Evolutionary conservation across 2,888 invertebrate species (phyloP), one percentile per base, ranked within the genome.

Genomic region (Scelioninae gen. 1): DNA sequence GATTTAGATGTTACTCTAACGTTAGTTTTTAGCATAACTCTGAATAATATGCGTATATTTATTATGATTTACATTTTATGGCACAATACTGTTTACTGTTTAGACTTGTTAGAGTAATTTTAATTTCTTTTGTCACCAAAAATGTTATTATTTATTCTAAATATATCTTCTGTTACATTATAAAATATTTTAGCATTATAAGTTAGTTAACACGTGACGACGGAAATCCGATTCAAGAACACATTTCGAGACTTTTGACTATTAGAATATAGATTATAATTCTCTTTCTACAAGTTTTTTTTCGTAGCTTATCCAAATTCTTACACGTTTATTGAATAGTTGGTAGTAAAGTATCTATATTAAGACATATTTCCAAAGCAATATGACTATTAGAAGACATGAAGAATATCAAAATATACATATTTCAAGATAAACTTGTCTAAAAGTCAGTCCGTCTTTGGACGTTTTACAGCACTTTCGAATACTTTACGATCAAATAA

Each of bases 41-140:
- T 58, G 69, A 55, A 31, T 55, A 68, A 55, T 68, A 55, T 55
- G 55, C 68, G 49, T 31, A 60, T 60, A 71, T 29, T 23, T 31
- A 13, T 45, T 13, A 55, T 51, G 40, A 16, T n/a, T 32, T 58
- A n/a, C n/a, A n/a, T n/a, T 51, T 72, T 43, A 51, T 74, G 74
- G 74, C 74, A 74, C 65, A 75, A 75, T 65, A 65, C 75, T 75
- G 63, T 65, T 75, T 8, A 8, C n/a, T n/a, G n/a, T n/a, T n/a
- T n/a, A n/a, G 49, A 66, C 56, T 56, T 15, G 34, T 55, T 55
- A 23, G 16, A 23, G 16, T 23, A 49, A 10, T 15, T 34, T 34
- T 34, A 8, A 7, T 34, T 34, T 34, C 8, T 34, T 7, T 34
- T 34, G 5, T 8, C 34, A 34, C 8, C 34, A 34, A 5, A 34